Evolutionary conservation across 1,140 invertebrate genomes (phyloP).

Genomic region (Ephestia elutella): DNA sequence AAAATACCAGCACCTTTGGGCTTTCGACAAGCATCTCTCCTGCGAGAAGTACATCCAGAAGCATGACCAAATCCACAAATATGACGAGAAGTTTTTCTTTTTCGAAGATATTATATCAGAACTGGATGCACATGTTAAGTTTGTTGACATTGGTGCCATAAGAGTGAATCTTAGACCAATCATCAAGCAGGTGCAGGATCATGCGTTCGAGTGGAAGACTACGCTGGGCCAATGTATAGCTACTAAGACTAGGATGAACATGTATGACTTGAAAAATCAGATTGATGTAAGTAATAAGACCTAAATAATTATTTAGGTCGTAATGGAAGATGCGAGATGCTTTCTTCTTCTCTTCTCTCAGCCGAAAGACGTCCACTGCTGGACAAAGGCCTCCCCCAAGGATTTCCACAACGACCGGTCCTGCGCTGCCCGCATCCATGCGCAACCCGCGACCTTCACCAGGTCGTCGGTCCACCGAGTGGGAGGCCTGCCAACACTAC

Average conservation of each 20-base stretch:
- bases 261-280: conserved; percentile 77
- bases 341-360: no score
- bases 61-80: conserved; percentile 81
- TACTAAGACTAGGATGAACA: conserved; percentile 76
- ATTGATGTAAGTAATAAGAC: conserved; percentile 67
- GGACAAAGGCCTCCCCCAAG: no score
- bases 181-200: conserved; percentile 77
- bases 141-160: conserved; percentile 78
- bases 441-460: no score
- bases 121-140: conserved; percentile 76
- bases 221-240: conserved; percentile 78
- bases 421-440: no score
- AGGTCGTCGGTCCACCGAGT: no score
- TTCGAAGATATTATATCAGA: conserved; percentile 86
- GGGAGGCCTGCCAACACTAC: no score
- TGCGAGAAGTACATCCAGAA: conserved; percentile 85
- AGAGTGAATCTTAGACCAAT: conserved; percentile 81
- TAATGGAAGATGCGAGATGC: no score
- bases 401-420: no score
- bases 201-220: conserved; percentile 83
- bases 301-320: no score
- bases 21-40: conserved; percentile 82
- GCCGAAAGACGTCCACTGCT: no score
- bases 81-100: conserved; percentile 89
- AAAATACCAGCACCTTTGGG: conserved; percentile 87